Conservation (phyloP, 1,140 invertebrate genomes). For the Acyrthosiphon pisum region DNA sequence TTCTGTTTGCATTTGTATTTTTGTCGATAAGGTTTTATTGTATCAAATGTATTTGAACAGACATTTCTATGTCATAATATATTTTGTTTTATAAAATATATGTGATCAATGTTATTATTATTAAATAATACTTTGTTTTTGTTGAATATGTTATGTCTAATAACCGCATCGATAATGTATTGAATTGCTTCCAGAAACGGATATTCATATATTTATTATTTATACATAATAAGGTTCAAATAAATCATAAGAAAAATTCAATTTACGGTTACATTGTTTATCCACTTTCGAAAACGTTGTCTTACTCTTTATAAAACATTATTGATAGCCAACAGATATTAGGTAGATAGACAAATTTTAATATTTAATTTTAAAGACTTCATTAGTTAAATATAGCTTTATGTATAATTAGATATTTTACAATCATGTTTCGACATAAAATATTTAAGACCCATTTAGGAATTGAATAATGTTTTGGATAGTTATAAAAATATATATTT, state of each 20-base stretch:
- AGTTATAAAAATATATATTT: not conserved
- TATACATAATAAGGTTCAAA: not conserved
- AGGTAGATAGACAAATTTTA: not conserved
- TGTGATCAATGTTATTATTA: not conserved
- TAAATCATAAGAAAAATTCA: not conserved
- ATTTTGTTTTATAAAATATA: not conserved
- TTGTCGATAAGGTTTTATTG: not conserved
- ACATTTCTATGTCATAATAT: not conserved
- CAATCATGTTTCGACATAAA: not conserved
- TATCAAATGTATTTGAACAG: not conserved
- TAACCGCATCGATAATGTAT: not conserved
- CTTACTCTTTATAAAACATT: not conserved
- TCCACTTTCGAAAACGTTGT: not conserved
- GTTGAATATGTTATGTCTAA: not conserved
- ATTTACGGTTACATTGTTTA: not conserved
- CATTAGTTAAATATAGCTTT: not conserved
- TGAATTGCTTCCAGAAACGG: not conserved
- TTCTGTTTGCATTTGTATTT: not conserved
- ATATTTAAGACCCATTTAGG: not conserved
- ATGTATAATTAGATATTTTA: not conserved
- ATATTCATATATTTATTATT: not conserved
- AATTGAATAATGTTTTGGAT: not conserved
- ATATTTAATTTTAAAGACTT: not conserved
- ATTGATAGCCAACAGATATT: not conserved
- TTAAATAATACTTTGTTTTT: not conserved